Evolutionary conservation across 2,113 vertebrate species (phyloP).

Genomic region (Balaeniceps rex): DNA sequence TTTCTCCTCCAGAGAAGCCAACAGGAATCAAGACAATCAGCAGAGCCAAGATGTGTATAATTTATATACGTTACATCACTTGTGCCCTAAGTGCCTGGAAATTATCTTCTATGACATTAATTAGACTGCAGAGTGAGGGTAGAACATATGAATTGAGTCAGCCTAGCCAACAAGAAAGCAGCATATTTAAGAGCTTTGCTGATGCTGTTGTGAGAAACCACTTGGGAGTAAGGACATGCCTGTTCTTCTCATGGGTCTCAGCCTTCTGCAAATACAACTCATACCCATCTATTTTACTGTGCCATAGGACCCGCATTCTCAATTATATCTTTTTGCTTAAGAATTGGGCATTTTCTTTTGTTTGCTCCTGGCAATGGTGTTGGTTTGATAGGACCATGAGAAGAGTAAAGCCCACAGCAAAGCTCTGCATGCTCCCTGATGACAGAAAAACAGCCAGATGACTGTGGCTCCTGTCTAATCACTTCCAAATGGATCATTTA

Average conservation of each 20-base stretch:
- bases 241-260: background rate
- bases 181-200: background rate
- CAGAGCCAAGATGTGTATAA: background rate
- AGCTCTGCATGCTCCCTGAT: background rate
- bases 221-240: background rate
- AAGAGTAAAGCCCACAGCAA: background rate
- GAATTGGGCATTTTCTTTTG: background rate
- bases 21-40: background rate
- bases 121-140: background rate
- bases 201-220: background rate
- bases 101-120: background rate
- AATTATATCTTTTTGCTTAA: background rate
- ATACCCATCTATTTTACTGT: background rate
- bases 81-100: background rate
- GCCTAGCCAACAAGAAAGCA: background rate
- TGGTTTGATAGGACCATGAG: background rate
- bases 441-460: background rate
- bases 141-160: background rate
- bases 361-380: background rate
- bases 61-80: background rate
- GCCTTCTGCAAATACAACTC: background rate
- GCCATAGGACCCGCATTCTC: background rate
- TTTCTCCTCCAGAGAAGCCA: background rate
- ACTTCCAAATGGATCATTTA: background rate
- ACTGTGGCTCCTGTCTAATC: background rate